Evolutionary conservation across 2,888 invertebrate species (phyloP), one percentile per base, ranked within the genome.

Genomic region (Myopa testacea): DNA sequence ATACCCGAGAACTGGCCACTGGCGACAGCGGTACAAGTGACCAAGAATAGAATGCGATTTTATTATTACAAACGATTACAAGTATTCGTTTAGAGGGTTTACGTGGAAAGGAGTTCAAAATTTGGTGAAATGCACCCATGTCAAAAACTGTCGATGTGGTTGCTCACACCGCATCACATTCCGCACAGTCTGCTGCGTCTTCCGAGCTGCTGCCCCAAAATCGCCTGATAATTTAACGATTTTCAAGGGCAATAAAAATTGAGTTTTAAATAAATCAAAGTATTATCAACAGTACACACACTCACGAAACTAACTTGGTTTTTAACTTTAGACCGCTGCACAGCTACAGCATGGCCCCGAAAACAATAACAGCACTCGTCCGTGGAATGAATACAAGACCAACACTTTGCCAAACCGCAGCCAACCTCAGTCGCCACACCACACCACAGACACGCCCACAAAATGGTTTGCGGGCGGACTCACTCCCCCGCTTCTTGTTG

Each of bases 191-290:
- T 71, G 67, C 16, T 75, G 75, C 45, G 40, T 72, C 50, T 74
- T 71, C 40, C 75, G 40, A 55, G 58, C 12, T 58, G 26, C 37
- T 68, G 75, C 37, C 55, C 58, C 19, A 12, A 65, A 14, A 69
- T 26, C 55, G 72, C 63, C 26, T 63, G 65, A 67, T 77, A 77
- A 72, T 58, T 77, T 38, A 73, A 65, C 73, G 68, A 75, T 75
- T 75, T 78, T 78, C 78, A 75, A 78, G 75, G 75, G 75, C 78
- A 75, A 78, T 78, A 75, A 78, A 78, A 78, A 75, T 75, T 75
- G 71, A 78, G 73, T 78, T 75, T 60, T 75, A 75, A 75, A 75
- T 78, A 78, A 78, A 78, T 78, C 70, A 78, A 74, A 74, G 65
- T 52, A 77, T 77, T 63, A 74, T 67, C 72, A 26, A 26, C 26